phyloP scores from a whole-genome alignment of 2,113 vertebrate genomes.

The Shinisaurus crocodilurus region DNA sequence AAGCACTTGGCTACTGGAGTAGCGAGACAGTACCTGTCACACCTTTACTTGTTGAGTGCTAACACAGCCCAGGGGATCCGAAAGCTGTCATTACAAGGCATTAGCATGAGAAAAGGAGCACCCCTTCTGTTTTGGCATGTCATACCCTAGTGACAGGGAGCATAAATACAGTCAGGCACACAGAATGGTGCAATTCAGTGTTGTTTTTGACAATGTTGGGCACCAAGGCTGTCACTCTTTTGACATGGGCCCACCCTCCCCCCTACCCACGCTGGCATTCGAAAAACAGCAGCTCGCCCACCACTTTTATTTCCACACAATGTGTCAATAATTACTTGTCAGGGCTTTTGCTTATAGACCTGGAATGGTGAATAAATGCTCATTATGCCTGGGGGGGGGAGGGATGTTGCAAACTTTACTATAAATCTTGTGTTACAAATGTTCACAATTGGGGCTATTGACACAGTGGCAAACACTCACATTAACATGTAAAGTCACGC shows the following conservation, averaged over 20 bases:
- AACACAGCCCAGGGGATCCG: constrained; percentile 59
- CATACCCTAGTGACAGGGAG: constrained; percentile 78
- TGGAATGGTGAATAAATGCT: constrained; percentile 70
- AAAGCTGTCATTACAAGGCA: constrained; percentile 75
- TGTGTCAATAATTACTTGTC: constrained; percentile 81
- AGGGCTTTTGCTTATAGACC: constrained; percentile 75
- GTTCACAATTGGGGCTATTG: constrained; percentile 71
- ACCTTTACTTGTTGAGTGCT: constrained; percentile 75
- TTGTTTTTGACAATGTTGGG: constrained; percentile 80
- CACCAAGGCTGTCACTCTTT: constrained; percentile 80
- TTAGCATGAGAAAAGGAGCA: constrained; percentile 83
- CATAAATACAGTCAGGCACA: constrained; percentile 78
- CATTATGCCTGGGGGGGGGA: constrained; percentile 66
- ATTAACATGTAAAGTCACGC: constrained; percentile 60
- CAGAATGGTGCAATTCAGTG: constrained; percentile 74
- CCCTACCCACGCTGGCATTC: constrained; percentile 76
- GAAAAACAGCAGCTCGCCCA: constrained; percentile 76
- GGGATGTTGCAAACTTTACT: constrained; percentile 69
- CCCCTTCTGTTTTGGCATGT: constrained; percentile 80
- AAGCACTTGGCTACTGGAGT: constrained; percentile 20
- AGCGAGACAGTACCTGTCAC: constrained; percentile 75
- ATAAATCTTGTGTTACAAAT: constrained; percentile 74
- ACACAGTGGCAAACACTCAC: constrained; percentile 67
- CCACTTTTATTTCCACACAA: constrained; percentile 78
- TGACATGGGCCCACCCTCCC: constrained; percentile 71